Evolutionary conservation across 37 sponge, comb jelly and placozoan species (phyloP).

Genomic region (Beroe forskalii): DNA sequence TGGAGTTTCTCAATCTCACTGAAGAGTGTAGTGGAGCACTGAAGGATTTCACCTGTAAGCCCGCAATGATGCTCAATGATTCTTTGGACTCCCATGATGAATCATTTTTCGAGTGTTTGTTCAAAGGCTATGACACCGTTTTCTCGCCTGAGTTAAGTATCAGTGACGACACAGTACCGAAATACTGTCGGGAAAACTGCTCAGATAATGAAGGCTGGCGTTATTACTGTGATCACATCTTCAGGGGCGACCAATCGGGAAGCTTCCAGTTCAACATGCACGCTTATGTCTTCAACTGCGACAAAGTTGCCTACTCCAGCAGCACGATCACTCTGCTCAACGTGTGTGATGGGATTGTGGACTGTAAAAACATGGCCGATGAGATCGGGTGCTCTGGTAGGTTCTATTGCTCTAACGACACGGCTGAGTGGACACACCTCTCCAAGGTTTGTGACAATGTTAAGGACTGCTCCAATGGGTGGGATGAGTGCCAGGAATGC

Average conservation of each 20-base stretch:
- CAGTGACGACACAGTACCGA: neutral
- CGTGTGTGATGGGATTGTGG: conserved; percentile 1
- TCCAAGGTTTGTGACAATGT: neutral
- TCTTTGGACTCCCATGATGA: too few relatives aligned
- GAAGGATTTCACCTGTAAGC: too few relatives aligned
- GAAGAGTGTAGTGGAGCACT: too few relatives aligned
- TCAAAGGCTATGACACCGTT: too few relatives aligned
- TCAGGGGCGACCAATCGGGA: neutral
- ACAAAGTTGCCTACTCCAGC: neutral
- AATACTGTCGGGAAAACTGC: conserved; percentile 11
- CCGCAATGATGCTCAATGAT: too few relatives aligned
- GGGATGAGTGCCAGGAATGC: neutral
- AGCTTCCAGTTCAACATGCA: neutral
- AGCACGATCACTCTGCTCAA: neutral
- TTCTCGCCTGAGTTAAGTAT: too few relatives aligned
- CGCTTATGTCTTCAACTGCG: conserved; percentile 19
- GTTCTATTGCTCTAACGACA: conserved; percentile 19
- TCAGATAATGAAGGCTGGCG: neutral
- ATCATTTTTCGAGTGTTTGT: too few relatives aligned
- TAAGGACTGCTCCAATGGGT: neutral
- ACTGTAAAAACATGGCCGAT: neutral
- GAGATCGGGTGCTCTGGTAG: neutral
- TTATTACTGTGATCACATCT: neutral
- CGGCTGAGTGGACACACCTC: neutral
- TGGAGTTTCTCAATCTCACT: too few relatives aligned